These are phyloP conservation scores for Acanthisitta chloris DNA, from an alignment of 2,113 vertebrate genomes.

Conservation along the genomic window DNA sequence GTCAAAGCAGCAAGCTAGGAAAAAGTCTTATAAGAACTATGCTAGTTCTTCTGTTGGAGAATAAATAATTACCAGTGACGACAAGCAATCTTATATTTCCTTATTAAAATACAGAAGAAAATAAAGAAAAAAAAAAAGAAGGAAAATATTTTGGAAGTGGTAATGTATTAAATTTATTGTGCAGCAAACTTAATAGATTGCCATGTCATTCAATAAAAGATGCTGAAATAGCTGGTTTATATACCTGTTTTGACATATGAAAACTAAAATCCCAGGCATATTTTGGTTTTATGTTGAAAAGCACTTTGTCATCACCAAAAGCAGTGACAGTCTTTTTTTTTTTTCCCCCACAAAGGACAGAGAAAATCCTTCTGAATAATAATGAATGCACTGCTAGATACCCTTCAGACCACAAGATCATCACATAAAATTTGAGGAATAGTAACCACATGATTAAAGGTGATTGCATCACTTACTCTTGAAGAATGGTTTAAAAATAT, in stretches of 20 bases:
- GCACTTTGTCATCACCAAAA: neutral
- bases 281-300: neutral
- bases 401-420: neutral
- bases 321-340: neutral
- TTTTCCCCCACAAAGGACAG: neutral
- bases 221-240: neutral
- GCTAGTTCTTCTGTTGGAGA: neutral
- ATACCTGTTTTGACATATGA: neutral
- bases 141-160: neutral
- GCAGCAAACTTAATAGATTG: neutral
- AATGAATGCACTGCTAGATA: neutral
- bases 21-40: neutral
- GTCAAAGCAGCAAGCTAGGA: neutral
- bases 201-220: neutral
- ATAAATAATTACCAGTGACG: neutral
- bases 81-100: neutral
- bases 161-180: neutral
- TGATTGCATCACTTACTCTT: neutral
- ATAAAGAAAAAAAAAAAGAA: neutral
- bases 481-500: neutral
- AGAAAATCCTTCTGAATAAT: neutral
- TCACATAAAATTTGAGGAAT: neutral
- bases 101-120: neutral
- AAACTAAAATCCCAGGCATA: neutral
- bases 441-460: neutral